Evolutionary conservation across 2,113 vertebrate genomes (phyloP).

Genomic region (Tragelaphus scriptus): DNA sequence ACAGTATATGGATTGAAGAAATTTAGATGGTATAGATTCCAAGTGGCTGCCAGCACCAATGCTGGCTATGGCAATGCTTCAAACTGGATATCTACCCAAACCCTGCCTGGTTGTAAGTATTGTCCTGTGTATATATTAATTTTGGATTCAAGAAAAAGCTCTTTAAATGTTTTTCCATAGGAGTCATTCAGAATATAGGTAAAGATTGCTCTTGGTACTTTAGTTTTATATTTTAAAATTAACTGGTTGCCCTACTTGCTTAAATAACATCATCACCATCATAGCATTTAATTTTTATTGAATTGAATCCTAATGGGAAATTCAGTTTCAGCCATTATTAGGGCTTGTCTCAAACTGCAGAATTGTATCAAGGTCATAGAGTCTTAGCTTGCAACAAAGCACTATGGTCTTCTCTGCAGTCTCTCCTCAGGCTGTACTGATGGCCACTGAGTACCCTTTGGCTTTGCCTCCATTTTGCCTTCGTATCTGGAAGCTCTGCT

Average conservation of each 20-base stretch:
- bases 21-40: conserved; percentile 92
- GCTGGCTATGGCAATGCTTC: conserved; percentile 89
- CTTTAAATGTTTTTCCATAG: background rate
- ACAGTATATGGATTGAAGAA: conserved; percentile 87
- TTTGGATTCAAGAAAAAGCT: background rate
- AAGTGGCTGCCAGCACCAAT: conserved; percentile 90
- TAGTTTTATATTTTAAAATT: conserved; percentile 7
- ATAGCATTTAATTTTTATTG: background rate
- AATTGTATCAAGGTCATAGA: background rate
- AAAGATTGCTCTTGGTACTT: background rate
- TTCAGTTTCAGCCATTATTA: background rate
- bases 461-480: background rate
- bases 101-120: conserved; percentile 91
- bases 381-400: background rate
- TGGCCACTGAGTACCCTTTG: background rate
- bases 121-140: background rate
- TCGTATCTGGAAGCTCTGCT: background rate
- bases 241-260: background rate
- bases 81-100: conserved; percentile 86
- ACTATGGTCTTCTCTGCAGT: background rate
- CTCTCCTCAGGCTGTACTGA: background rate
- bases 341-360: background rate
- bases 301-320: background rate
- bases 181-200: background rate
- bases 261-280: background rate